Evolutionary conservation across 2,888 invertebrate species (phyloP).

Genomic region (Scaeva pyrastri): DNA sequence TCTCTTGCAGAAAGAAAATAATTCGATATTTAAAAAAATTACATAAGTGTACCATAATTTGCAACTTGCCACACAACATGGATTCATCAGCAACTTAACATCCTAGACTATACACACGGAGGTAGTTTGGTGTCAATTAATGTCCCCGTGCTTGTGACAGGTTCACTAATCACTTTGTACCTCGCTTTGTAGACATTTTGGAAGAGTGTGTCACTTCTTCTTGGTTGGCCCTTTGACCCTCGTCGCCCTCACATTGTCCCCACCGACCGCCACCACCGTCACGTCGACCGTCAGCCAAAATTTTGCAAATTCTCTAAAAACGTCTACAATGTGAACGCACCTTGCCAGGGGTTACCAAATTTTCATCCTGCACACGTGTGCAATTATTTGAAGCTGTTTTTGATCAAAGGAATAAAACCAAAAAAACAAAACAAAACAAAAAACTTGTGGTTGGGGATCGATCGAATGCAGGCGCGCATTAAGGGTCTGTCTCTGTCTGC

Average conservation of each 20-base stretch:
- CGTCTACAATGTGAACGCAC: constrained; percentile 62
- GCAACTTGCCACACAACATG: too few relatives aligned
- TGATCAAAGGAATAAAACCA: neutral
- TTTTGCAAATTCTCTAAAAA: constrained; percentile 58
- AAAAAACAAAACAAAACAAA: constrained; percentile 20
- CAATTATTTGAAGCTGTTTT: constrained; percentile 46
- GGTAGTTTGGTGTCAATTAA: constrained; percentile 58
- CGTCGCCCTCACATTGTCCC: too few relatives aligned
- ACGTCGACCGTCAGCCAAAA: neutral
- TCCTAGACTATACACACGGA: neutral
- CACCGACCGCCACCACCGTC: neutral
- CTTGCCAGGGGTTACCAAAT: constrained; percentile 57
- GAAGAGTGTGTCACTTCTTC: constrained; percentile 10
- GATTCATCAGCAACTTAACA: neutral
- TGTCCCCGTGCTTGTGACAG: constrained; percentile 62
- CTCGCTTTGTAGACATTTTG: constrained; percentile 9
- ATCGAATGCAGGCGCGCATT: neutral
- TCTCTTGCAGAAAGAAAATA: too few relatives aligned
- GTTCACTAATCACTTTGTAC: constrained; percentile 63
- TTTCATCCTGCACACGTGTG: constrained; percentile 56
- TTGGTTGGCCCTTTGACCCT: constrained; percentile 45
- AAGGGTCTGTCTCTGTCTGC: neutral
- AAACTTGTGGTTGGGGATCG: constrained; percentile 24
- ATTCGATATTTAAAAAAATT: too few relatives aligned
- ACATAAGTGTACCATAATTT: too few relatives aligned